Evolutionary conservation across 2,888 invertebrate species (phyloP).

Genomic region (Drosophila suboccidentalis): DNA sequence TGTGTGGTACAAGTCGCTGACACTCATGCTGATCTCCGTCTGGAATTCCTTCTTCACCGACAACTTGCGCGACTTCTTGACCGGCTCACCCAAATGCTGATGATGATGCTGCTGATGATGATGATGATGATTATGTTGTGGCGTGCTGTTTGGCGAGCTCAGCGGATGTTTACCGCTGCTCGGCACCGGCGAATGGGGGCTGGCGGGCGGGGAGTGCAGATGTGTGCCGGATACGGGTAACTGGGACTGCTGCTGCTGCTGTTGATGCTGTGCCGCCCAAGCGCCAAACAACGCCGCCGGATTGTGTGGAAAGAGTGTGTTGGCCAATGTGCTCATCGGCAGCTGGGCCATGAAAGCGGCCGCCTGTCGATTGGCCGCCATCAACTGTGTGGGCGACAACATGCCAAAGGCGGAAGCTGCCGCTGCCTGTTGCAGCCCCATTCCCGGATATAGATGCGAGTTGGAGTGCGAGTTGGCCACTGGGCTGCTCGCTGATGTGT

Average conservation of each 20-base stretch:
- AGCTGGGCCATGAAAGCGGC: conserved; percentile 85
- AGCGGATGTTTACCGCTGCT: conserved; percentile 66
- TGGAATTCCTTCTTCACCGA: conserved; percentile 84
- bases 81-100: conserved; percentile 64
- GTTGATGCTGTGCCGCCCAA: conserved; percentile 79
- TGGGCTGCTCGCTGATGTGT: conserved; percentile 75
- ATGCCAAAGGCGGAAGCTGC: conserved; percentile 85
- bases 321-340: conserved; percentile 84
- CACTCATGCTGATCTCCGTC: conserved; percentile 83
- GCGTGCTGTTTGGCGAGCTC: conserved; percentile 73
- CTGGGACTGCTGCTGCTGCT: conserved; percentile 57
- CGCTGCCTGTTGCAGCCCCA: conserved; percentile 84
- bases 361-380: conserved; percentile 85
- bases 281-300: conserved; percentile 84
- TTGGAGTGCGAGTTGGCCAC: conserved; percentile 47
- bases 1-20: conserved; percentile 80
- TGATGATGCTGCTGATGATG: conserved; percentile 1
- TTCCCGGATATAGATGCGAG: conserved; percentile 74
- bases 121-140: conserved; percentile 53
- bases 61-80: conserved; percentile 83
- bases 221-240: conserved; percentile 67
- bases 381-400: conserved; percentile 83
- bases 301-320: conserved; percentile 84
- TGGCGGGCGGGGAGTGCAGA: conserved; percentile 84
- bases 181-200: conserved; percentile 83